These are phyloP conservation scores for Pandion haliaetus DNA, from an alignment of 2,113 vertebrate species.

Conservation along the genomic window DNA sequence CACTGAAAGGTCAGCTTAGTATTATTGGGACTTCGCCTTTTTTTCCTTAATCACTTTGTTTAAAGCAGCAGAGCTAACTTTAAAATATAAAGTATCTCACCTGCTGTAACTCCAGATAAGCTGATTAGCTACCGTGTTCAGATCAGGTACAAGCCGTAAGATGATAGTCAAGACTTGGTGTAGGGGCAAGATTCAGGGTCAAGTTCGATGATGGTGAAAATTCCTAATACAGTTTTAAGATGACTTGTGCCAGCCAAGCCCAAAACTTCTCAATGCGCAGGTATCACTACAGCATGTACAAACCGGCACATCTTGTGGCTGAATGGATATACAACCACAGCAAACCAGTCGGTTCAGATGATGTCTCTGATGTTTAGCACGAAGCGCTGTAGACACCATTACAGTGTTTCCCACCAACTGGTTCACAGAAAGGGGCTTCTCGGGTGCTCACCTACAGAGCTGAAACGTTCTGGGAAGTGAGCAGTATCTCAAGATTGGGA, in stretches of 20 bases:
- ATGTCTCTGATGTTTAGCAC: accelerated
- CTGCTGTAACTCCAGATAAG: neutral
- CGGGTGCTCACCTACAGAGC: neutral
- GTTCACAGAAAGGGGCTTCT: neutral
- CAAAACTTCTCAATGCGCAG: neutral
- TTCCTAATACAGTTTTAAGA: neutral
- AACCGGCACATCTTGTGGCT: accelerated
- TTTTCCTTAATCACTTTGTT: conserved; percentile 67
- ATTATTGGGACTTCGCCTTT: conserved; percentile 66
- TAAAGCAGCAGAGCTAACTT: conserved; percentile 52
- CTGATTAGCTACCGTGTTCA: neutral
- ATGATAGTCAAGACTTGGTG: neutral
- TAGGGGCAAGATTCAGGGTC: neutral
- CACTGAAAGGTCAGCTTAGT: conserved; percentile 79
- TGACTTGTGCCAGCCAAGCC: neutral
- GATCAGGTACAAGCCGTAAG: neutral
- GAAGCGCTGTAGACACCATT: neutral
- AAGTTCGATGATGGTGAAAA: neutral
- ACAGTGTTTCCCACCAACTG: too few species aligned
- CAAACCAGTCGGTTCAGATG: neutral
- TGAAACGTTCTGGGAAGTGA: neutral
- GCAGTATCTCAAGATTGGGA: neutral
- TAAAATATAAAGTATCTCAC: neutral
- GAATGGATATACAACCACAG: neutral
- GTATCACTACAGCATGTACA: neutral